Percentiles rank a stretch among this genome's conserved stretches.
Conservation (phyloP, 2,888 invertebrate species). For the Eutolmus rufibarbis region DNA sequence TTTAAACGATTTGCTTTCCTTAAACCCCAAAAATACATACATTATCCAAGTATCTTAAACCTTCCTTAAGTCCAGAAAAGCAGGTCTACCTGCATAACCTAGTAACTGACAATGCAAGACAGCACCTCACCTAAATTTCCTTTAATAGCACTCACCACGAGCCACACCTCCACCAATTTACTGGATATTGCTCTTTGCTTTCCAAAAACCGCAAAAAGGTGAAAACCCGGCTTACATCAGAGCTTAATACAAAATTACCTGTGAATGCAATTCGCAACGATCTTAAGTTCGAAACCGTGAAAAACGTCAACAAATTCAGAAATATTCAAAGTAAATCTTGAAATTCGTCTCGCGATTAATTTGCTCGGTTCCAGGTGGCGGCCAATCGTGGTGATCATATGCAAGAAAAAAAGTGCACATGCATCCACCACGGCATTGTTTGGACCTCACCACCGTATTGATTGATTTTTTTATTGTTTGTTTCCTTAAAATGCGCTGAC, state of each 20-base stretch:
- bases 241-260: neutral
- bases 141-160: neutral
- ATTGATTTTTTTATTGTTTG: neutral
- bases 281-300: neutral
- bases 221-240: neutral
- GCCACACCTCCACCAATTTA: neutral
- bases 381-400: neutral
- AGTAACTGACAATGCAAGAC: neutral
- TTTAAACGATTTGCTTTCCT: too few species aligned
- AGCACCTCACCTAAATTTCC: neutral
- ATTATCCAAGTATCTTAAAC: too few species aligned
- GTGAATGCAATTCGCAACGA: neutral
- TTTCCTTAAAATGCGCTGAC: constrained; percentile 16
- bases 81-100: neutral
- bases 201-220: neutral
- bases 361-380: neutral
- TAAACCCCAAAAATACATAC: too few species aligned
- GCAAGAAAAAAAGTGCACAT: neutral
- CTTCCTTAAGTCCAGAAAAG: neutral
- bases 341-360: neutral
- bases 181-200: neutral
- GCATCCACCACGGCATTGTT: neutral
- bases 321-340: neutral
- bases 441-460: neutral
- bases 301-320: neutral